A percentile compares a stretch with the other conserved stretches of the same genome.
These are phyloP conservation scores for Phasia obesa DNA, from an alignment of 2,888 invertebrate species.

Conservation along the genomic window DNA sequence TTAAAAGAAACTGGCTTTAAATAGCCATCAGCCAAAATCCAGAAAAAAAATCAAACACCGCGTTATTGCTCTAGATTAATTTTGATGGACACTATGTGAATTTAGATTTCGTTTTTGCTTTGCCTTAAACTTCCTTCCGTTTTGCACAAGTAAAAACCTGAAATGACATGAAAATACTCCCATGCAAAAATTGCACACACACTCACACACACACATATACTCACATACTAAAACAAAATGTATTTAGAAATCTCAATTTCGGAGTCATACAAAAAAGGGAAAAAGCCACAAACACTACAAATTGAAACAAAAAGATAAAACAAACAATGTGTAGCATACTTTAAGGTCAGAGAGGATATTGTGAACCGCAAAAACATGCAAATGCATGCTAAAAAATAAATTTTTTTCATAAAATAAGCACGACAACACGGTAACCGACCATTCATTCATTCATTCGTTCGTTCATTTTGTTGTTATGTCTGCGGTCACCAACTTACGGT, in stretches of 20 bases:
- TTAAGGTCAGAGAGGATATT: conserved; percentile 43
- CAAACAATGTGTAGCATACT: conserved; percentile 25
- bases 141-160: conserved; percentile 8
- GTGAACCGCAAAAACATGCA: neutral
- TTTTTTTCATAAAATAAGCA: neutral
- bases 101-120: neutral
- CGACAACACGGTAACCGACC: neutral
- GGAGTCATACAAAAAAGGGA: neutral
- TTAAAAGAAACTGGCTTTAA: too few relatives aligned
- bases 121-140: conserved; percentile 27
- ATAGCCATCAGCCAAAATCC: too few relatives aligned
- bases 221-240: neutral
- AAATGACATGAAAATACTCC: conserved; percentile 19
- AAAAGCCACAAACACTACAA: conserved; percentile 23
- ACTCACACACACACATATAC: too few relatives aligned
- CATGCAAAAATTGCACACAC: neutral
- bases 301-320: conserved; percentile 33
- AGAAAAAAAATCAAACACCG: neutral
- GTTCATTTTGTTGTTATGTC: conserved; percentile 36
- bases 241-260: conserved; percentile 18
- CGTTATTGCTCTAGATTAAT: neutral
- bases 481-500: conserved; percentile 48
- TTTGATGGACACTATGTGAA: neutral
- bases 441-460: neutral
- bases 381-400: neutral